These are phyloP conservation scores for Gallinago jamesoni DNA, from an alignment of 2,113 vertebrate species.

Conservation along the genomic window DNA sequence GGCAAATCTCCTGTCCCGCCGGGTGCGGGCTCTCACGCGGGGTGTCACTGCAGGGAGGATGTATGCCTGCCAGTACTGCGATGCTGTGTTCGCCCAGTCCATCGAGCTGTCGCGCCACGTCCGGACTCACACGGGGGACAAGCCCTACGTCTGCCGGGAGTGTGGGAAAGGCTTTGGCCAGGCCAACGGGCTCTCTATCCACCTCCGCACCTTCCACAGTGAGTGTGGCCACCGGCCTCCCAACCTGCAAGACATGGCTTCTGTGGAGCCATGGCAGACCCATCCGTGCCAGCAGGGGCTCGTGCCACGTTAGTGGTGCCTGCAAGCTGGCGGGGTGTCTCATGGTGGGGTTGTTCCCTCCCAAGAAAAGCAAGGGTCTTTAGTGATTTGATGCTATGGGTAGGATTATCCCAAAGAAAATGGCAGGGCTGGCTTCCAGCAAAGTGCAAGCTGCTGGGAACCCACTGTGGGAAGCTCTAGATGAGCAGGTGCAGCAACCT, in stretches of 20 bases:
- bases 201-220: constrained; percentile 89
- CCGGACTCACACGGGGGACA: constrained; percentile 87
- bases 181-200: constrained; percentile 87
- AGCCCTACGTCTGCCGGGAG: constrained; percentile 87
- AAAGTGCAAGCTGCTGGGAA: background rate
- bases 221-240: constrained; percentile 39
- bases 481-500: background rate
- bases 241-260: accelerated
- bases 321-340: background rate
- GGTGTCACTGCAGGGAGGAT: constrained; percentile 81
- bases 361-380: background rate
- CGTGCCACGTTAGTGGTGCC: background rate
- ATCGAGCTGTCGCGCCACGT: constrained; percentile 88
- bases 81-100: constrained; percentile 87
- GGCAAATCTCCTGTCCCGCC: background rate
- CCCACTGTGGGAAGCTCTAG: accelerated
- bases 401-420: background rate
- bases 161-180: constrained; percentile 92
- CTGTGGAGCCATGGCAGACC: background rate
- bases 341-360: background rate
- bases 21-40: background rate
- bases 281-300: background rate
- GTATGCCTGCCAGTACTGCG: constrained; percentile 90
- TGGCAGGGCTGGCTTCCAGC: background rate
- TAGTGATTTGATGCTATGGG: background rate